Evolutionary conservation across 2,888 invertebrate species (phyloP).

Genomic region (Scrobipalpa atriplicella): DNA sequence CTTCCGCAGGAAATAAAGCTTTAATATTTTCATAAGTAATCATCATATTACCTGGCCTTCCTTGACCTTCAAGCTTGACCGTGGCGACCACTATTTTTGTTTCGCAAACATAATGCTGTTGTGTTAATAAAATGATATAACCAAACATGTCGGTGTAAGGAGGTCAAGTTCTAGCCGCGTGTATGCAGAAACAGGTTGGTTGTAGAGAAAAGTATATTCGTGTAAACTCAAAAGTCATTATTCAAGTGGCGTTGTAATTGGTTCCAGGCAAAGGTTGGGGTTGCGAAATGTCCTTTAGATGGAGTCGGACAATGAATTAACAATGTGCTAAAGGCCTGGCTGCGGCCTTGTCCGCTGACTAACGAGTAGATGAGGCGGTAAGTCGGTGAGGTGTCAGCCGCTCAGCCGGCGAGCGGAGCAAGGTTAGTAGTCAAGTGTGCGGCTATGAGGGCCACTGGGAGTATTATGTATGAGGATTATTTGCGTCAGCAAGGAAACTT

Average conservation of each 20-base stretch:
- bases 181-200: conserved; percentile 7
- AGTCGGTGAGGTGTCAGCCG: conserved; percentile 55
- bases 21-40: conserved; percentile 13
- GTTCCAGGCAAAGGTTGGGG: conserved; percentile 29
- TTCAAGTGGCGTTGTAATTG: conserved; percentile 21
- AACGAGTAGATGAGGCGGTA: conserved; percentile 60
- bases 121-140: conserved; percentile 50
- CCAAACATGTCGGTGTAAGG: conserved; percentile 64
- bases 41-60: conserved; percentile 18
- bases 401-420: conserved; percentile 55
- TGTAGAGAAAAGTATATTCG: not conserved
- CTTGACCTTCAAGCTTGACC: conserved; percentile 49
- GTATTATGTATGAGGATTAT: conserved; percentile 48
- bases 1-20: conserved; percentile 19
- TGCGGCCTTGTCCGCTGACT: conserved; percentile 57
- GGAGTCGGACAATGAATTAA: conserved; percentile 52
- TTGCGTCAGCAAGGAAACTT: conserved; percentile 37
- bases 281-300: conserved; percentile 51
- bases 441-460: conserved; percentile 52
- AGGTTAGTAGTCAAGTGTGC: conserved; percentile 65
- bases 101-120: conserved; percentile 52
- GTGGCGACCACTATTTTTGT: conserved; percentile 49
- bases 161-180: conserved; percentile 67
- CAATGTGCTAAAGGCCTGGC: conserved; percentile 54
- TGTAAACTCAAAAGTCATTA: conserved; percentile 8